Conservation (phyloP, 2,888 invertebrate genomes). For the Agrochola lychnidis region DNA sequence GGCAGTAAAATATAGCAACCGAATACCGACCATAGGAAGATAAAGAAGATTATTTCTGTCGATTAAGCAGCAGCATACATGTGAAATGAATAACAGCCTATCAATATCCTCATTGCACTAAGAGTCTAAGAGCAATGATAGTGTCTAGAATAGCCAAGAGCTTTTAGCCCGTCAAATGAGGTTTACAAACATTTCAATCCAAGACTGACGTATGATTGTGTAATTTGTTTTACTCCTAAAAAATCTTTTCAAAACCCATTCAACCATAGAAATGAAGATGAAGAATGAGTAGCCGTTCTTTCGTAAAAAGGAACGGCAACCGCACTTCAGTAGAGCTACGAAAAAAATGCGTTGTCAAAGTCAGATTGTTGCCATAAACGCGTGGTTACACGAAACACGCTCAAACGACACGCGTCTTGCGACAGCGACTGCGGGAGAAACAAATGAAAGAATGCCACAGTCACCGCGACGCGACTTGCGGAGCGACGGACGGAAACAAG, state of each 20-base stretch:
- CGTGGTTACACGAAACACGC: not conserved
- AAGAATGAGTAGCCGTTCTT: not conserved
- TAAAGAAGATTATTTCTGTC: not conserved
- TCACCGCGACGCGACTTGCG: not conserved
- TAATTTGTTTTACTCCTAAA: not conserved
- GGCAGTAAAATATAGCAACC: not conserved
- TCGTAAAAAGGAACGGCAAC: not conserved
- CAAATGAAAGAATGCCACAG: not conserved
- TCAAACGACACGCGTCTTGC: too few relatives aligned
- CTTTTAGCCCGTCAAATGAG: conserved; percentile 32
- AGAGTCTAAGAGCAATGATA: conserved; percentile 6
- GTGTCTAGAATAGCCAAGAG: conserved; percentile 17
- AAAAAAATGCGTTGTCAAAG: not conserved
- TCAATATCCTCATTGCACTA: conserved; percentile 1
- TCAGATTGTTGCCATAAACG: not conserved
- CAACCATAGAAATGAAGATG: not conserved
- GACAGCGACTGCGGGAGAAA: not conserved
- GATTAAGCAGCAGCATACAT: not conserved
- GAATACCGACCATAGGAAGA: not conserved
- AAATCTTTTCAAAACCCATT: not conserved
- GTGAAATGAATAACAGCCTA: not conserved
- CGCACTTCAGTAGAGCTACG: not conserved
- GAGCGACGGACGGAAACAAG: not conserved
- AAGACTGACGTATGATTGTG: not conserved
- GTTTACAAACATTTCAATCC: conserved; percentile 52